Base-by-base conservation (phyloP, 1,140 invertebrate species). In the Neuroterus valhalla region DNA sequence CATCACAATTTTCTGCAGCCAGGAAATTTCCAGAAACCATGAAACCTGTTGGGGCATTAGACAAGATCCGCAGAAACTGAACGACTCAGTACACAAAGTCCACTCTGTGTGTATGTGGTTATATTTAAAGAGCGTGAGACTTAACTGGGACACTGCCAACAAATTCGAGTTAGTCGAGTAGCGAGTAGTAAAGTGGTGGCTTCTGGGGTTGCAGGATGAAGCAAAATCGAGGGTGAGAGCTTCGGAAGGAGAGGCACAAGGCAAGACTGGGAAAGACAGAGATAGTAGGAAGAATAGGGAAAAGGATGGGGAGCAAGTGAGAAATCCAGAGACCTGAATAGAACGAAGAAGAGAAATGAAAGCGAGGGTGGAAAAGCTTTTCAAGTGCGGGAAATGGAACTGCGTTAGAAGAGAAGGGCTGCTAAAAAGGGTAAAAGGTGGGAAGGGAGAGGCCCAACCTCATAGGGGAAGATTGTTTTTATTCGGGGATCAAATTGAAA, bases 81-180 rank as follows among this genome's bases (percentile, higher is more conserved):
- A 38, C 72, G 75, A 80, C 79, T 78, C 68, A n/a, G 71, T 75
- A 74, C 68, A 68, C 44, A 68, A 50, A 48, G 4, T 8, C 38
- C 70, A 70, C 72, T 74, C 72, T 76, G 72, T 70, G 74, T 71
- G 71, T 68, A 80, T 76, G 74, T 76, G 76, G 79, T 83, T 83
- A 82, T 84, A 82, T 84, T 84, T 84, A 82, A 85, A 83, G 82
- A 82, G 78, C 74, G 78, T 26, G 55, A 79, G 75, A 76, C 76
- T 82, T 84, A 87, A 88, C 85, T 87, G 83, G 86, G 85, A 87
- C 85, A 87, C 87, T 81, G 85, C 82, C 86, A 87, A 87, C 84
- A 85, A 88, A 87, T 88, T 87, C 83, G 84, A 88, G 85, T 88
- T 87, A 83, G 84, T 80, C 82, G 78, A 84, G 84, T 86, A 85